These are phyloP conservation scores for Nestor notabilis DNA, from an alignment of 2,113 vertebrate species.

Conservation along the genomic window DNA sequence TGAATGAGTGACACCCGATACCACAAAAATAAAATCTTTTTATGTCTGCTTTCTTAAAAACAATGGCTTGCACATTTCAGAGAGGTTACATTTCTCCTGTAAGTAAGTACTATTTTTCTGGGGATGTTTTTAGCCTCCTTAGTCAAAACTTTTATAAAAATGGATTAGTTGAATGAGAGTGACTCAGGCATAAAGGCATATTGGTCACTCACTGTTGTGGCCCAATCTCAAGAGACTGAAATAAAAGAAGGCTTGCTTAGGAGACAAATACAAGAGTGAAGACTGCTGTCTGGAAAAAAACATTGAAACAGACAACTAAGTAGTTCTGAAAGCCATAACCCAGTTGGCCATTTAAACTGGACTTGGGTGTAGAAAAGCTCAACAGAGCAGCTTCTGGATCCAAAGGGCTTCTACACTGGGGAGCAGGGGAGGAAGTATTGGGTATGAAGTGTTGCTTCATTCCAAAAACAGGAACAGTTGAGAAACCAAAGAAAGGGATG, in stretches of 20 bases:
- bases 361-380: neutral
- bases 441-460: neutral
- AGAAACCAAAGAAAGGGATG: neutral
- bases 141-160: neutral
- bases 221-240: neutral
- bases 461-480: neutral
- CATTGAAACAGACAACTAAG: neutral
- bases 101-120: neutral
- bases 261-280: neutral
- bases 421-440: neutral
- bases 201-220: neutral
- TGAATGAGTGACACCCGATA: neutral
- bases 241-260: neutral
- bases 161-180: neutral
- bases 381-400: neutral
- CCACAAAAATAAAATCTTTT: neutral
- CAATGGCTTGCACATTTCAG: neutral
- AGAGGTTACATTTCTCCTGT: neutral
- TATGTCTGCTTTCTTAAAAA: neutral
- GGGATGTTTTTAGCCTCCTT: neutral
- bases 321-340: neutral
- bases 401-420: neutral
- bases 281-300: neutral
- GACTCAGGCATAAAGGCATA: neutral
- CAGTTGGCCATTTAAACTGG: neutral